Evolutionary conservation across 64 coral and sea anemone genomes (phyloP).

Genomic region (Anthopleura sola): DNA sequence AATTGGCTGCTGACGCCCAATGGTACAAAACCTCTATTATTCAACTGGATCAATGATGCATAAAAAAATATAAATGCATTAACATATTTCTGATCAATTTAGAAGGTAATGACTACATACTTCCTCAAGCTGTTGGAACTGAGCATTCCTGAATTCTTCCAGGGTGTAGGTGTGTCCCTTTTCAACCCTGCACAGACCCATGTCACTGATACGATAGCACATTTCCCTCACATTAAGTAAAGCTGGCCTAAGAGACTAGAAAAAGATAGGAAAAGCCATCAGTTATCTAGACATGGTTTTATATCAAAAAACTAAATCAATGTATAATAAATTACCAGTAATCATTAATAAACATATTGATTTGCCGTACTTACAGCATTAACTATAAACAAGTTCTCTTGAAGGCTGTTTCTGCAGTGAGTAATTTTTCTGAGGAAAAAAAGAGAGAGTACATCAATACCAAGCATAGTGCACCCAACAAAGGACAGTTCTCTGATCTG

Average conservation of each 20-base stretch:
- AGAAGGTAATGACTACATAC: constrained; percentile 23
- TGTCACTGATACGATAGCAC: constrained; percentile 99
- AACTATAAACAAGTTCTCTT: constrained; percentile 97
- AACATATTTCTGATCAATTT: too few species aligned
- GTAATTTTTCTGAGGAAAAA: constrained; percentile 69
- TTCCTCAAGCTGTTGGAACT: constrained; percentile 89
- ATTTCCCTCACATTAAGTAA: constrained; percentile 94
- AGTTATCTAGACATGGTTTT: too few species aligned
- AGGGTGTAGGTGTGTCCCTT: constrained; percentile 95
- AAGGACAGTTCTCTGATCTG: too few species aligned
- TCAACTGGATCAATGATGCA: too few species aligned
- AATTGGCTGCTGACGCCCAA: too few species aligned
- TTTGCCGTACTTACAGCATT: constrained; percentile 70
- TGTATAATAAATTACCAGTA: background rate
- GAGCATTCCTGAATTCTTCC: constrained; percentile 96
- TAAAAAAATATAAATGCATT: too few species aligned
- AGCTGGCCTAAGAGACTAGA: constrained; percentile 88
- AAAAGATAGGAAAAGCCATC: background rate
- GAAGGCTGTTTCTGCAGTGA: constrained; percentile 84
- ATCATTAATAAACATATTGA: too few species aligned
- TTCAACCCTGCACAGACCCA: constrained; percentile 94
- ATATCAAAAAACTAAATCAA: background rate
- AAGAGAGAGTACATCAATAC: background rate
- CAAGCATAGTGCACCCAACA: too few species aligned
- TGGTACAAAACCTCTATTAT: too few species aligned